Evolutionary conservation across 2,888 invertebrate genomes (phyloP).

Genomic region (Chouioia cunea): DNA sequence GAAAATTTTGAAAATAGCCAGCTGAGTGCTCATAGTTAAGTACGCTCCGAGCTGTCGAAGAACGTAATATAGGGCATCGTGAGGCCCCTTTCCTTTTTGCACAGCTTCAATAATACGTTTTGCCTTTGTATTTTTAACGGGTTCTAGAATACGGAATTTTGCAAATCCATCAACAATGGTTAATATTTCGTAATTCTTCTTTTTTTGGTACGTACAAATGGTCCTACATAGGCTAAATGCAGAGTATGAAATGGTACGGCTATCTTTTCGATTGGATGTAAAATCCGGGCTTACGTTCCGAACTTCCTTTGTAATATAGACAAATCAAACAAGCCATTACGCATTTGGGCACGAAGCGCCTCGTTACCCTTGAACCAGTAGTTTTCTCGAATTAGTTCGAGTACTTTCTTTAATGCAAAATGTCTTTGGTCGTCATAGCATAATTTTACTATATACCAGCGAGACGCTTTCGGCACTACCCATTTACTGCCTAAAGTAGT

Average conservation of each 20-base stretch:
- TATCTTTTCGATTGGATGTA: conserved; percentile 65
- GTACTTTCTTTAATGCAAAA: conserved; percentile 60
- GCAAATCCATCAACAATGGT: conserved; percentile 63
- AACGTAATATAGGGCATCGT: no score
- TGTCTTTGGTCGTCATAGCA: conserved; percentile 65
- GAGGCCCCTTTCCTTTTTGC: no score
- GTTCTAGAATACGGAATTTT: conserved; percentile 58
- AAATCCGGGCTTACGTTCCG: no score
- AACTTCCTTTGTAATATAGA: conserved; percentile 57
- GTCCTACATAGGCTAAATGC: conserved; percentile 67
- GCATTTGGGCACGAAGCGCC: conserved; percentile 62
- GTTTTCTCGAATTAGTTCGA: conserved; percentile 54
- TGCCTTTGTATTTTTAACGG: conserved; percentile 57
- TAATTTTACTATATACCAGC: conserved; percentile 56
- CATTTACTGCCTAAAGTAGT: conserved; percentile 50
- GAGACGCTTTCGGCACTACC: conserved; percentile 57
- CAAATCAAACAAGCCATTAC: conserved; percentile 64
- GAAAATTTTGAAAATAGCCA: no score
- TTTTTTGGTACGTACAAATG: conserved; percentile 59
- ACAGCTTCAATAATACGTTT: conserved; percentile 55
- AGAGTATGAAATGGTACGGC: conserved; percentile 65
- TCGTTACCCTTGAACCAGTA: conserved; percentile 67
- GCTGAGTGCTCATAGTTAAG: no score
- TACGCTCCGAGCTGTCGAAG: no score
- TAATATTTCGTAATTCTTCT: conserved; percentile 60